These are phyloP conservation scores for Andrena minutula DNA, from an alignment of 2,888 invertebrate species.

Conservation along the genomic window DNA sequence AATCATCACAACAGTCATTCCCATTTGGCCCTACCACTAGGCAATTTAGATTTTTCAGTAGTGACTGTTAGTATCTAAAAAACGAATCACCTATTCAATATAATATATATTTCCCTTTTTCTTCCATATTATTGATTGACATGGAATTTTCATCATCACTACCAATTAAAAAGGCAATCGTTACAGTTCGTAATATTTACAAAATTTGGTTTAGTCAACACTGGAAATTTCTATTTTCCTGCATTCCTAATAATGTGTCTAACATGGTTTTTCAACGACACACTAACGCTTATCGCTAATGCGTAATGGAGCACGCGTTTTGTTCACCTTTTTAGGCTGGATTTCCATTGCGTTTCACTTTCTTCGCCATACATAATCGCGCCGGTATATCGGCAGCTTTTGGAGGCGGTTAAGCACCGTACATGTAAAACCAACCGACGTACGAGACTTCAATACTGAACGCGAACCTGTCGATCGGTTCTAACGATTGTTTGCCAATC, in stretches of 20 bases:
- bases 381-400: conserved; percentile 35
- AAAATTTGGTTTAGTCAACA: neutral
- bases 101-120: too few relatives aligned
- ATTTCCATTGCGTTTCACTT: conserved; percentile 64
- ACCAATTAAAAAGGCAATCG: too few relatives aligned
- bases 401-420: conserved; percentile 28
- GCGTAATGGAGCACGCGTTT: conserved; percentile 45
- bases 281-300: conserved; percentile 33
- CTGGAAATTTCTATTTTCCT: neutral
- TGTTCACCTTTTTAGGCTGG: conserved; percentile 49
- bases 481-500: conserved; percentile 64
- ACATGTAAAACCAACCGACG: conserved; percentile 33
- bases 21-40: too few relatives aligned
- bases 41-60: too few relatives aligned
- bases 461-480: conserved; percentile 49
- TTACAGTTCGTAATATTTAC: too few relatives aligned
- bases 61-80: too few relatives aligned
- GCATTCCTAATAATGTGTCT: conserved; percentile 14
- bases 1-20: too few relatives aligned
- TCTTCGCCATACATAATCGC: conserved; percentile 55
- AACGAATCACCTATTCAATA: too few relatives aligned
- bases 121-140: too few relatives aligned
- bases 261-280: conserved; percentile 33
- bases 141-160: too few relatives aligned
- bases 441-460: conserved; percentile 38